Evolutionary conservation across 2,797 vertebrate genomes (phyloP), one percentile per base, ranked within the genome.

Genomic region (Threskiornis aethiopicus): DNA sequence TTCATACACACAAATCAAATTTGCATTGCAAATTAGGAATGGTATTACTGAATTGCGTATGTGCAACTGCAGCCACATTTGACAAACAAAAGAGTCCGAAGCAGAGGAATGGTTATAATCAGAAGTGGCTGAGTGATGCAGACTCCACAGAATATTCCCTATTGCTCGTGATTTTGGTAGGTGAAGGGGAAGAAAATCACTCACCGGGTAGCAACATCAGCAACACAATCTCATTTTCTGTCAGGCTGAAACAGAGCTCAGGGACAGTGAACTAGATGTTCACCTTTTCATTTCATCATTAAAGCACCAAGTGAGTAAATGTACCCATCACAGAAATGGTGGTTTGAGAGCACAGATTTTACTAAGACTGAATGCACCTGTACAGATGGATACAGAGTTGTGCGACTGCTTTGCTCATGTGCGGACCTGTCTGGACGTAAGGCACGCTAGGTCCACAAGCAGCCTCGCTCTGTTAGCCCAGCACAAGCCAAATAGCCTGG

Each of bases 371-470:
- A 82, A 41, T 20, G 15, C 0, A 1, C 33, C 17, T 44, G 9
- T 13, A 2, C 13, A 65, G 54, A 58, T 15, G 73, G 62, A 16
- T 4, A 21, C 1, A 18, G 75, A 75, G 17, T 5, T 0, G 0
- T 44, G 66, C 1, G 33, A 15, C 7, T 31, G 28, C 44, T 78
- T 28, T 87, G 28, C 42, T 33, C 13, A 5, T 4, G 11, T 51
- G 42, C 75, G 82, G 62, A 58, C 33, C 66, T 66, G 33, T 18
- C 46, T 41, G 31, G 21, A 9, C 18, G 21, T 8, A 46, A 65
- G 55, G 22, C 31, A 55, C 1, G 0, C 13, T 10, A 49, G n/a
- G 21, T 10, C 37, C 51, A 21, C 39, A 58, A 29, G 28, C 72
- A 35, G 24, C 6, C 44, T 39, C 1, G 0, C 33, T 79, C 67